Conservation (phyloP, 2,113 vertebrate species). For the Heliornis fulica region DNA sequence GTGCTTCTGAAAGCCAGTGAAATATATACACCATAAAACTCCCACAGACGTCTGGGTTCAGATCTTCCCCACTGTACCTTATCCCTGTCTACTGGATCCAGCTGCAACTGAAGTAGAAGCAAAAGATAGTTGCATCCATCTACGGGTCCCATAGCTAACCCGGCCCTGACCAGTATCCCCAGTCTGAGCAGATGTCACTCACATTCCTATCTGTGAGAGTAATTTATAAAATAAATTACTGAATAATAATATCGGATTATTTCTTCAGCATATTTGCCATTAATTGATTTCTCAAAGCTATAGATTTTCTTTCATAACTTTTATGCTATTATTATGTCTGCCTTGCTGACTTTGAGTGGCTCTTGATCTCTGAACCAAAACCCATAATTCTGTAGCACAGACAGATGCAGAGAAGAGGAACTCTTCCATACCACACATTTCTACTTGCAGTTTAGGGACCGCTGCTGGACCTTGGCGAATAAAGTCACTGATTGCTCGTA, state of each 20-base stretch:
- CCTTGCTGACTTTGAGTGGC: neutral
- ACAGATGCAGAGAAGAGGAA: neutral
- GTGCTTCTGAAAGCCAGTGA: neutral
- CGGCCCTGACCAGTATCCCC: neutral
- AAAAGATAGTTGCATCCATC: neutral
- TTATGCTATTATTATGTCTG: neutral
- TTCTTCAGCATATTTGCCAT: neutral
- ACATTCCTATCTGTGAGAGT: neutral
- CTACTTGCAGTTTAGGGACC: neutral
- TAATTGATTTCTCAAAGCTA: neutral
- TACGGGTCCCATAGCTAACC: neutral
- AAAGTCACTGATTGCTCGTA: neutral
- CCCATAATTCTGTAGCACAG: neutral
- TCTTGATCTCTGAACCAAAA: neutral
- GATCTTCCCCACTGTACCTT: neutral
- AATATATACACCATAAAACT: neutral
- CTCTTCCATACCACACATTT: neutral
- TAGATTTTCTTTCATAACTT: neutral
- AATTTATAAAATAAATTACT: neutral
- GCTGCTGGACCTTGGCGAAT: neutral
- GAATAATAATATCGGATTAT: neutral
- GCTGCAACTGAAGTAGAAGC: neutral
- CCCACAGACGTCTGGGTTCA: neutral
- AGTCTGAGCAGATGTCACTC: neutral
- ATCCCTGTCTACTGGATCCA: neutral